These are phyloP conservation scores for Amiota mariae DNA, from an alignment of 2,888 invertebrate species.

Conservation along the genomic window DNA sequence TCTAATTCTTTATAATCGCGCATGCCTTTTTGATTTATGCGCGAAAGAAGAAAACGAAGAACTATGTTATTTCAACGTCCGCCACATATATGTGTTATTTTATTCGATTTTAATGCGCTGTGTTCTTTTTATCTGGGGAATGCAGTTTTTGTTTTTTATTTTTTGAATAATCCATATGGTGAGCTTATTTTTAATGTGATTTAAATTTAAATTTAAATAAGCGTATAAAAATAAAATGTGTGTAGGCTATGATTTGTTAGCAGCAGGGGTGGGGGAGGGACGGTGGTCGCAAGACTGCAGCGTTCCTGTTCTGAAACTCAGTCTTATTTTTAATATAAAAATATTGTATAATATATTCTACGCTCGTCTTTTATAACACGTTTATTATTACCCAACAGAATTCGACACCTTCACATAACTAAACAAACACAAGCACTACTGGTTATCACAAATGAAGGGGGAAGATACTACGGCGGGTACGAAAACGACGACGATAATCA, in stretches of 20 bases:
- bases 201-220: constrained; percentile 59
- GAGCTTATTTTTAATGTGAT: constrained; percentile 56
- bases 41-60: no score
- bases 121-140: constrained; percentile 49
- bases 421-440: constrained; percentile 12
- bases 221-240: constrained; percentile 18
- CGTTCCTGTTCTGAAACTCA: background rate
- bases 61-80: no score
- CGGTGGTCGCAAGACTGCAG: no score
- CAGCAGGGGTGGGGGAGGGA: background rate
- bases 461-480: constrained; percentile 31
- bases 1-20: constrained; percentile 55
- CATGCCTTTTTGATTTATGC: constrained; percentile 66
- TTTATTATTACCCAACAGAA: constrained; percentile 47
- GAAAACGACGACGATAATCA: constrained; percentile 67
- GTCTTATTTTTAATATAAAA: constrained; percentile 47
- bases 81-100: constrained; percentile 57
- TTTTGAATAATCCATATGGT: constrained; percentile 61
- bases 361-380: constrained; percentile 53
- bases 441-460: constrained; percentile 23
- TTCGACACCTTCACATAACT: constrained; percentile 32
- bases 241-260: background rate
- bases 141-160: constrained; percentile 44
- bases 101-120: constrained; percentile 69
- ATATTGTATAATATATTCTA: constrained; percentile 61